Conservation (phyloP, 2,888 invertebrate species). For the Malthinus flaveolus region DNA sequence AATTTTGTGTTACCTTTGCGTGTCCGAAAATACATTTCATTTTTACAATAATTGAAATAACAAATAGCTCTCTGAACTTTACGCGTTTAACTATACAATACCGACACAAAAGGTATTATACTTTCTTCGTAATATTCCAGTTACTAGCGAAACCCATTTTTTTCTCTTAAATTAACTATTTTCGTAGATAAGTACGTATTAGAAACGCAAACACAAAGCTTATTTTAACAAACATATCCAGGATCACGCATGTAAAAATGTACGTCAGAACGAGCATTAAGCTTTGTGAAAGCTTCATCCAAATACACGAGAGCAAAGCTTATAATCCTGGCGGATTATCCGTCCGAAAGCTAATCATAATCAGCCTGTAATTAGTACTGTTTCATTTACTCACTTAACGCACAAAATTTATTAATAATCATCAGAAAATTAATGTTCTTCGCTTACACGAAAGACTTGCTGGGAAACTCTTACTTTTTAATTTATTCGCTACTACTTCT, state of each 20-base stretch:
- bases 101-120: slow-evolving; percentile 7
- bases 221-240: slow-evolving; percentile 27
- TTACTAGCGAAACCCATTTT: background rate
- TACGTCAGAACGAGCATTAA: slow-evolving; percentile 41
- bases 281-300: slow-evolving; percentile 51
- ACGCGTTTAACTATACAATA: slow-evolving; percentile 9
- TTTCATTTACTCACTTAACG: slow-evolving; percentile 33
- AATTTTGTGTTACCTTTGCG: slow-evolving; percentile 21
- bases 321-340: slow-evolving; percentile 52
- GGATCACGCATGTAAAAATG: slow-evolving; percentile 28
- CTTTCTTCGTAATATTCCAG: background rate
- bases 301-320: slow-evolving; percentile 52
- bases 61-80: slow-evolving; percentile 19
- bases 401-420: slow-evolving; percentile 16
- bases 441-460: too few species aligned
- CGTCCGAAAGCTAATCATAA: slow-evolving; percentile 56
- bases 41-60: slow-evolving; percentile 15
- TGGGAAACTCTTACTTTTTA: too few species aligned
- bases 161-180: background rate
- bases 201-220: slow-evolving; percentile 9
- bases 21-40: slow-evolving; percentile 13
- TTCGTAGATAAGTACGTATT: background rate
- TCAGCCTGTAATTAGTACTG: slow-evolving; percentile 53
- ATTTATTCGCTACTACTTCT: too few species aligned
- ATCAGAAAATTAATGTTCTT: slow-evolving; percentile 2